Percentiles rank a stretch among this genome's conserved stretches.
Evolutionary conservation across 2,797 vertebrate species (phyloP).

Genomic region (Channallabes apus): DNA sequence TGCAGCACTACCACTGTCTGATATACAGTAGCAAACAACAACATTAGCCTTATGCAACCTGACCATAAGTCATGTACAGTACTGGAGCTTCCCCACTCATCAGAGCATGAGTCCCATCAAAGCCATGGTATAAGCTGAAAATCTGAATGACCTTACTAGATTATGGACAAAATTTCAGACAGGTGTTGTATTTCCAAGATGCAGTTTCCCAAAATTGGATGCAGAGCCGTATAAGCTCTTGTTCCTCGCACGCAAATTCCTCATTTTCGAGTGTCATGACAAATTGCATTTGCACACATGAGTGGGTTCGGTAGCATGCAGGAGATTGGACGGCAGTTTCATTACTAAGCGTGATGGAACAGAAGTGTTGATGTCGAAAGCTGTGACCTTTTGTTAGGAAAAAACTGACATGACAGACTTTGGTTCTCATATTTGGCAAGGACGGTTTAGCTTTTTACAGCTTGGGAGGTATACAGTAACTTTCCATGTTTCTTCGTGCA

Average conservation of each 20-base stretch:
- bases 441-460: neutral
- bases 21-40: too few relatives aligned
- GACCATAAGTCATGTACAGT: too few relatives aligned
- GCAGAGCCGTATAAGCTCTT: conserved; percentile 4
- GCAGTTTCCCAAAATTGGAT: neutral
- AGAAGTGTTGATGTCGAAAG: conserved; percentile 32
- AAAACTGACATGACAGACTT: conserved; percentile 9
- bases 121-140: too few relatives aligned
- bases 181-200: neutral
- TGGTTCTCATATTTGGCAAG: neutral
- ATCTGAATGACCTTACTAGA: neutral
- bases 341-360: conserved; percentile 44
- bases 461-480: neutral
- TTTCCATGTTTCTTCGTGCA: neutral
- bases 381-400: conserved; percentile 39
- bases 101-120: neutral
- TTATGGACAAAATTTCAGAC: neutral
- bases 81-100: neutral
- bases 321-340: conserved; percentile 41
- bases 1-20: too few relatives aligned
- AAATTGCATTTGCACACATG: conserved; percentile 53
- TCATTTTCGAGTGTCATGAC: conserved; percentile 39
- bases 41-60: too few relatives aligned
- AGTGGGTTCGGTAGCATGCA: conserved; percentile 31
- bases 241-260: conserved; percentile 23